These are phyloP conservation scores for Iguana delicatissima DNA, from an alignment of 2,797 vertebrate genomes.

Conservation along the genomic window DNA sequence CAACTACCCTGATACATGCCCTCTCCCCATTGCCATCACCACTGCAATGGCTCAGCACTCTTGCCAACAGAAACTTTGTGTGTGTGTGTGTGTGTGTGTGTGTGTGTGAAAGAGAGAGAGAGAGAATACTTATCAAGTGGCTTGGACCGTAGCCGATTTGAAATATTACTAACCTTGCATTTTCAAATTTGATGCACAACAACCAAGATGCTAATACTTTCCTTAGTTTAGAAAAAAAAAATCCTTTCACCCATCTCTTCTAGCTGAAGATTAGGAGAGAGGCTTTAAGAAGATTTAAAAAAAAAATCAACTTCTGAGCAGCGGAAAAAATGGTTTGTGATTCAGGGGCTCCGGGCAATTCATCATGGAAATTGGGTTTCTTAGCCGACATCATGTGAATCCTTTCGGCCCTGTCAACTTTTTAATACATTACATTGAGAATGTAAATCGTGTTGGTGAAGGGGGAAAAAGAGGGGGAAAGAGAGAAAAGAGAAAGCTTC, in stretches of 20 bases:
- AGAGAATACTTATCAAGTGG: slow-evolving; percentile 81
- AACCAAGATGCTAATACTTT: slow-evolving; percentile 96
- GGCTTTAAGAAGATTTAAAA: slow-evolving; percentile 99
- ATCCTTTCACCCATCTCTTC: slow-evolving; percentile 99
- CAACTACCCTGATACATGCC: not conserved
- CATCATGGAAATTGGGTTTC: slow-evolving; percentile 99
- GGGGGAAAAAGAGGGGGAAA: slow-evolving; percentile 75
- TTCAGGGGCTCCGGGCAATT: slow-evolving; percentile 99
- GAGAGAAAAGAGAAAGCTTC: slow-evolving; percentile 78
- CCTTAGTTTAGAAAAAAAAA: slow-evolving; percentile 94
- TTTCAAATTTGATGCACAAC: slow-evolving; percentile 98
- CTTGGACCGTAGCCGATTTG: slow-evolving; percentile 91
- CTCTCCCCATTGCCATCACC: not conserved
- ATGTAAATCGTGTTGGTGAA: slow-evolving; percentile 97
- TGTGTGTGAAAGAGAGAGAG: slow-evolving; percentile 46
- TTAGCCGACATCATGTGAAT: slow-evolving; percentile 99
- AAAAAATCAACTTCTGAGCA: slow-evolving; percentile 92
- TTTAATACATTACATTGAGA: slow-evolving; percentile 99
- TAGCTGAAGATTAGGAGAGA: slow-evolving; percentile 99
- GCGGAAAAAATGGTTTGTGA: slow-evolving; percentile 96
- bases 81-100: no score
- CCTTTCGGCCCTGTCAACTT: slow-evolving; percentile 99
- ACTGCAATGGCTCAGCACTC: slow-evolving; percentile 31
- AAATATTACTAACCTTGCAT: slow-evolving; percentile 99
- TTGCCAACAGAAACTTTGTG: slow-evolving; percentile 66